Evolutionary conservation across 2,888 invertebrate species (phyloP).

Genomic region (Standfussiana lucernea): DNA sequence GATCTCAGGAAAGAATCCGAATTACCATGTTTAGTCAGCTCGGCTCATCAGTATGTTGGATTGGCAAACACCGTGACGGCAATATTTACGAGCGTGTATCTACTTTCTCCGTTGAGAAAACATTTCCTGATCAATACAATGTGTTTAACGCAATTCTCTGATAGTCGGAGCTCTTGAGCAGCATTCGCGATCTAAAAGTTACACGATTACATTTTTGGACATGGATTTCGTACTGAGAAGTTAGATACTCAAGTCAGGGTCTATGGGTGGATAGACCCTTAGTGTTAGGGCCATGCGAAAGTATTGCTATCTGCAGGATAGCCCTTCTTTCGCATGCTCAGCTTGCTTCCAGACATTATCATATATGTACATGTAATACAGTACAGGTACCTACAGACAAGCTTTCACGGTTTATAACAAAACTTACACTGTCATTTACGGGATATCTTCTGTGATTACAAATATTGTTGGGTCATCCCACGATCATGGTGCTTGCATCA

Average conservation of each 20-base stretch:
- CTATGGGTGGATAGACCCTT: neutral
- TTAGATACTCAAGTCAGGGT: neutral
- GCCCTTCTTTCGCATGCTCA: too few relatives aligned
- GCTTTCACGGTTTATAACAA: too few relatives aligned
- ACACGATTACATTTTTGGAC: neutral
- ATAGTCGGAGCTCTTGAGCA: neutral
- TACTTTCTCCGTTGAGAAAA: constrained; percentile 62
- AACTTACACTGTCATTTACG: too few relatives aligned
- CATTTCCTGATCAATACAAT: constrained; percentile 54
- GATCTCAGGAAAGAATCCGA: constrained; percentile 50
- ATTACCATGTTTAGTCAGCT: constrained; percentile 58
- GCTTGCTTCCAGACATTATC: too few relatives aligned
- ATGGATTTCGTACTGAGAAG: neutral
- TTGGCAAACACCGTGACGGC: constrained; percentile 54
- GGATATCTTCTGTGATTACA: too few relatives aligned
- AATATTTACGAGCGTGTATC: constrained; percentile 32
- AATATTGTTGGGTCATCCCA: too few relatives aligned
- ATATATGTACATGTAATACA: too few relatives aligned
- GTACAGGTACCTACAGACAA: too few relatives aligned
- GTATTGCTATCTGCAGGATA: too few relatives aligned
- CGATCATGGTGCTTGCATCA: too few relatives aligned
- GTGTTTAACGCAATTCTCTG: constrained; percentile 16
- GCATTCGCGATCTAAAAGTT: neutral
- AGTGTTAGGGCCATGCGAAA: too few relatives aligned
- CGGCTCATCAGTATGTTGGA: constrained; percentile 53